These are phyloP conservation scores for Myopa testacea DNA, from an alignment of 2,888 invertebrate genomes.

Conservation along the genomic window DNA sequence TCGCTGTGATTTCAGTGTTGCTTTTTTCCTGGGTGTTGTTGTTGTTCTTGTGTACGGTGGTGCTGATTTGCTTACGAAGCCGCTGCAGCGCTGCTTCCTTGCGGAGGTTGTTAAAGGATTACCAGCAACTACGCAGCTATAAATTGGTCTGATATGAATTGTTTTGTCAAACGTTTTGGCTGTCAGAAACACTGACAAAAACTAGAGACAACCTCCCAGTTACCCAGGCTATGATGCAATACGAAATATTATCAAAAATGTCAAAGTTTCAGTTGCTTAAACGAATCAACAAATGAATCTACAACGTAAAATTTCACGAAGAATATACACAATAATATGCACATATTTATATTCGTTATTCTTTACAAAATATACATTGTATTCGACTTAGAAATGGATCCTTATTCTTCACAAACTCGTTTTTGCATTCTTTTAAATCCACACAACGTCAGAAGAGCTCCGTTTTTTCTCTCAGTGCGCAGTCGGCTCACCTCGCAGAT, in stretches of 20 bases:
- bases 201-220: no score
- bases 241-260: no score
- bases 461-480: slow-evolving; percentile 17
- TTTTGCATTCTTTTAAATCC: no score
- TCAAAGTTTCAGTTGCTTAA: no score
- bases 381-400: no score
- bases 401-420: no score
- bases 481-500: slow-evolving; percentile 13
- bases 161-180: slow-evolving; percentile 24
- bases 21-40: slow-evolving; percentile 37
- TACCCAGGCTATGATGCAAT: background rate
- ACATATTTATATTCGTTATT: no score
- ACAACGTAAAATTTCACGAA: no score
- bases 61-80: slow-evolving; percentile 11
- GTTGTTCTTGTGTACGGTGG: slow-evolving; percentile 35
- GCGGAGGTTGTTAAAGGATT: slow-evolving; percentile 19
- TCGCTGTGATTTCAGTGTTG: slow-evolving; percentile 31
- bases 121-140: slow-evolving; percentile 6
- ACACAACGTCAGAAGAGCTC: no score
- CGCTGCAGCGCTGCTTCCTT: slow-evolving; percentile 16
- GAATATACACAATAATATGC: no score
- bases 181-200: slow-evolving; percentile 16
- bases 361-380: no score
- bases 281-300: no score
- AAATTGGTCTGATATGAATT: slow-evolving; percentile 20